Base-by-base conservation (phyloP, 2,888 invertebrate species). In the Nomada ruficornis region DNA sequence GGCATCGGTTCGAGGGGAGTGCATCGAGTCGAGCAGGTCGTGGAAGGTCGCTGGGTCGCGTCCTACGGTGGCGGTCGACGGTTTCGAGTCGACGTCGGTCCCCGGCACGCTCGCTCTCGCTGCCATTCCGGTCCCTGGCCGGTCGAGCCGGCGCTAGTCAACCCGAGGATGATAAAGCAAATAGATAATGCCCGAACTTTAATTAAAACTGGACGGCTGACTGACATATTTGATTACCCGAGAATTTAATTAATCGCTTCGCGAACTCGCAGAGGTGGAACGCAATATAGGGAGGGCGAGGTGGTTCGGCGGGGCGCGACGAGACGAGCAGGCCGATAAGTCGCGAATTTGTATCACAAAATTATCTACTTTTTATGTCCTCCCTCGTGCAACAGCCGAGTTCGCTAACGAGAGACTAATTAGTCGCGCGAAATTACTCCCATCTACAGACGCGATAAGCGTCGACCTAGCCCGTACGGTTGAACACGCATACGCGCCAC, bases 101-200 rank as follows among this genome's bases (percentile, higher is more conserved):
- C 36, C 20, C 10, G 26, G n/a, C 52, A 26, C n/a, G 29, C 13
- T 44, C 62, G 50, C 76, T 57, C 64, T 63, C 71, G 64, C 57
- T 82, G 74, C 68, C 76, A 71, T 77, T 77, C 79, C 85, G 85
- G 86, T 85, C 80, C 82, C 76, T 89, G 85, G 86, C 62, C 73
- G 59, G 60, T 70, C 69, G 81, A 85, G 76, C 78, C 74, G 77
- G 85, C 82, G 89, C 88, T 90, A 92, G 91, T 92, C 92, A 89
- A 91, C 90, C 91, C 91, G 86, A 88, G 91, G 92, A 93, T 93
- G 93, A 93, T 93, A 93, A 93, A 93, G 93, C 93, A 94, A 94
- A 93, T 93, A 93, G 94, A 94, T 94, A 94, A 93, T 93, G 93
- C 93, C 92, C 91, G 90, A 94, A 94, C 91, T 93, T 94, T 94